Conservation (phyloP, 35 echinoderm and acorn worm species). For the Ophioderma brevispina region DNA sequence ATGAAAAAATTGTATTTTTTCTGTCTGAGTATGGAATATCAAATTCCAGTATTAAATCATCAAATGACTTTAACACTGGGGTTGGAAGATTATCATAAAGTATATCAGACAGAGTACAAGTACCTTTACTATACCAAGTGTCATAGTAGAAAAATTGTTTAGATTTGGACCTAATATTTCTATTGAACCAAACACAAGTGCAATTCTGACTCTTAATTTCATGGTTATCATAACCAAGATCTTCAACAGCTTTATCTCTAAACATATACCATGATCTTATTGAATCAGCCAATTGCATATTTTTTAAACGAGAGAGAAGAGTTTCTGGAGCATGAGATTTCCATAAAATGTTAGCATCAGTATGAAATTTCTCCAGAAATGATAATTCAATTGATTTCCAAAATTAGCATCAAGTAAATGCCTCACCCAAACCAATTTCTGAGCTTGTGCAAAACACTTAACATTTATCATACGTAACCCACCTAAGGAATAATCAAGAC, state of each 20-base stretch:
- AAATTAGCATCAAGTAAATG: neutral
- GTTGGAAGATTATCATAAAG: neutral
- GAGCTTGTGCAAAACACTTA: neutral
- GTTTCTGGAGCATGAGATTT: neutral
- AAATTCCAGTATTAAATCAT: neutral
- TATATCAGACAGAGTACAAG: neutral
- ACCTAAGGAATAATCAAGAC: neutral
- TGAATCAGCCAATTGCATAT: neutral
- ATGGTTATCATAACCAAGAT: neutral
- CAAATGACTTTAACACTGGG: neutral
- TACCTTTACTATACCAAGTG: neutral
- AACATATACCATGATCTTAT: neutral
- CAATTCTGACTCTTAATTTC: neutral
- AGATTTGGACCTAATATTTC: neutral
- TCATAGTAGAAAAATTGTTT: constrained; percentile 4
- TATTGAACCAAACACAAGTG: constrained; percentile 3
- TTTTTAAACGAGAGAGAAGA: neutral
- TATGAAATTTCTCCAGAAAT: neutral
- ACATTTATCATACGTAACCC: neutral
- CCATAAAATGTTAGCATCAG: neutral
- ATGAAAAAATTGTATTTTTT: neutral
- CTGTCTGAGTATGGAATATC: neutral
- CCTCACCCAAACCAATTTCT: neutral
- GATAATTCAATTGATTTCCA: neutral
- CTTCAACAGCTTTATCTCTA: neutral